Percentiles rank a stretch among this genome's conserved stretches.
Conservation (phyloP, 2,113 vertebrate genomes). For the Romanogobio albipinnatus region DNA sequence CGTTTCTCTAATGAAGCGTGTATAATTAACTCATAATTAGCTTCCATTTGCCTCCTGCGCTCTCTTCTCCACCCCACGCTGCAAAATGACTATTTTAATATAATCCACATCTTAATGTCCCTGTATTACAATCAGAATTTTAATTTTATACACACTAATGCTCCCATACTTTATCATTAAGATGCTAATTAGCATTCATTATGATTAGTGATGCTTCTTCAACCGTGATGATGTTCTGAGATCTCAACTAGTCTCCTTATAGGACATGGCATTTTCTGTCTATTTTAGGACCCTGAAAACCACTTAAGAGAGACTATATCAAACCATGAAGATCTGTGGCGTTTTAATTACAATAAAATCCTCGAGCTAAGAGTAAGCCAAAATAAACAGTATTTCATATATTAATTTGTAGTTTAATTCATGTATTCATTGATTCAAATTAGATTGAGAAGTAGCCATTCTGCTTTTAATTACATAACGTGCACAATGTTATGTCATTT, state of each 20-base stretch:
- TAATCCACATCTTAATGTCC: background rate
- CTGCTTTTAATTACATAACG: too few relatives aligned
- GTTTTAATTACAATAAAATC: background rate
- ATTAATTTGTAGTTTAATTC: background rate
- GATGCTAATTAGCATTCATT: slow-evolving; percentile 28
- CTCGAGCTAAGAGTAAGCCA: background rate
- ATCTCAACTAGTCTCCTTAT: background rate
- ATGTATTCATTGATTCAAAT: background rate
- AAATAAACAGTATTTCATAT: background rate
- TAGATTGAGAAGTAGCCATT: too few relatives aligned
- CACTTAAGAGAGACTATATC: slow-evolving; percentile 14
- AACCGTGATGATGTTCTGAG: background rate
- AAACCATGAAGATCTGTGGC: background rate
- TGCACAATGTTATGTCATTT: too few relatives aligned
- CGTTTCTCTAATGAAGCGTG: background rate
- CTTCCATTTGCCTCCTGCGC: slow-evolving; percentile 16
- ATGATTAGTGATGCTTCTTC: slow-evolving; percentile 23
- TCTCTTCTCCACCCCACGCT: slow-evolving; percentile 4
- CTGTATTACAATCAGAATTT: slow-evolving; percentile 11
- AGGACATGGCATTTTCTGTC: background rate
- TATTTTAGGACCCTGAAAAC: background rate
- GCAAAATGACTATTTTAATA: slow-evolving; percentile 16
- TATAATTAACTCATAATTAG: slow-evolving; percentile 42
- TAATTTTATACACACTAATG: slow-evolving; percentile 16
- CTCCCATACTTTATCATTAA: slow-evolving; percentile 8